phyloP scores from a whole-genome alignment of 2,888 invertebrate genomes.

The Cephalotes varians region DNA sequence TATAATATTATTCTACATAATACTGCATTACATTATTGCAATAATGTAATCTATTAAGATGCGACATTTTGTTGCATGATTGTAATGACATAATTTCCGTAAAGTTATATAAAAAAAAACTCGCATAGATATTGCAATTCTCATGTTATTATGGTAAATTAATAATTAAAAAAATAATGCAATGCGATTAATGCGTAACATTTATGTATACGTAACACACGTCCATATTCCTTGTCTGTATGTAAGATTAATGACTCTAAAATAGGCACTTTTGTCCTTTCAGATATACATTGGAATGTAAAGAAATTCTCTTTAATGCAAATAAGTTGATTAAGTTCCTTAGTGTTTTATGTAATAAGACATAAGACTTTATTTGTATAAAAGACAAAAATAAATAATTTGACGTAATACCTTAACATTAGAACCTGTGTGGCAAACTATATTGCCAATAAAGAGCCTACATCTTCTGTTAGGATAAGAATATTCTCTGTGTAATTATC shows the following conservation, averaged over 20 bases:
- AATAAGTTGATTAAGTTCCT: background rate
- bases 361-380: slow-evolving; percentile 46
- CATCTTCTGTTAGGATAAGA: slow-evolving; percentile 7
- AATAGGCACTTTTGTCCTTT: slow-evolving; percentile 4
- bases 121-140: background rate
- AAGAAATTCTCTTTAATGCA: slow-evolving; percentile 31
- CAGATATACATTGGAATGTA: background rate
- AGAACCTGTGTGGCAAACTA: slow-evolving; percentile 15
- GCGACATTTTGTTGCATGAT: slow-evolving; percentile 12
- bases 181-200: too few species aligned
- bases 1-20: slow-evolving; percentile 23
- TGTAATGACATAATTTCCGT: background rate
- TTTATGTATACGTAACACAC: slow-evolving; percentile 28
- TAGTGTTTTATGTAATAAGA: background rate
- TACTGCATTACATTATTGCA: slow-evolving; percentile 43
- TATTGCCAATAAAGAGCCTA: background rate
- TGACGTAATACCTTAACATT: background rate
- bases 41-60: slow-evolving; percentile 25
- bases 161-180: slow-evolving; percentile 26
- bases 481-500: slow-evolving; percentile 9
- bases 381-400: slow-evolving; percentile 70
- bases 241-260: slow-evolving; percentile 49
- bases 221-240: background rate
- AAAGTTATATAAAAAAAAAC: background rate
- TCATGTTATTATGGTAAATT: background rate